Evolutionary conservation across 37 sponge, comb jelly and placozoan genomes (phyloP).

Genomic region (Agelas oroides): DNA sequence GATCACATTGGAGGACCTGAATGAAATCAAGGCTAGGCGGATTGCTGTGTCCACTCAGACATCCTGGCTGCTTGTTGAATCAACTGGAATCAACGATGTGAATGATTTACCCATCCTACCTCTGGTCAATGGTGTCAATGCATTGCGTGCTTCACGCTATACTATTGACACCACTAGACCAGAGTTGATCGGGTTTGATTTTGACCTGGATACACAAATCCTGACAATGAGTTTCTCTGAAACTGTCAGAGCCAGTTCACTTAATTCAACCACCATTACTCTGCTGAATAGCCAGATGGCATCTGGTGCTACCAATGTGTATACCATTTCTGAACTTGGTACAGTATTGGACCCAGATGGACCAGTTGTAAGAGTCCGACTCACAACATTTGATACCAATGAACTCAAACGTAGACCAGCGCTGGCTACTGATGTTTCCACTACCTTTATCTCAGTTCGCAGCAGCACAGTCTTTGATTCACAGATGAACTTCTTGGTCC

Average conservation of each 20-base stretch:
- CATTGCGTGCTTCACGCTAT: slow-evolving; percentile 64
- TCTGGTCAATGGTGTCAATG: slow-evolving; percentile 77
- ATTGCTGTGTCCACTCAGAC: slow-evolving; percentile 77
- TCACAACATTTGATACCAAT: slow-evolving; percentile 77
- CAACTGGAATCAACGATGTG: slow-evolving; percentile 71
- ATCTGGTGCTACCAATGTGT: slow-evolving; percentile 27
- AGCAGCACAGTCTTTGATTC: slow-evolving; percentile 87
- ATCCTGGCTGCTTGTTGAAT: slow-evolving; percentile 81
- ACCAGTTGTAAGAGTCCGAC: slow-evolving; percentile 41
- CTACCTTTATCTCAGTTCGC: slow-evolving; percentile 74
- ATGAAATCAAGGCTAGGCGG: slow-evolving; percentile 75
- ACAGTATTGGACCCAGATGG: slow-evolving; percentile 17
- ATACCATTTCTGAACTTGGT: slow-evolving; percentile 35
- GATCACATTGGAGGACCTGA: slow-evolving; percentile 74
- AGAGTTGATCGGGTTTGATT: slow-evolving; percentile 56
- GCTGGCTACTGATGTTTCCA: slow-evolving; percentile 57
- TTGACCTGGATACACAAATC: slow-evolving; percentile 75
- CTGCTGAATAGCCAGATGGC: slow-evolving; percentile 51
- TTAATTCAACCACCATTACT: slow-evolving; percentile 69
- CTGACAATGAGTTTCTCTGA: slow-evolving; percentile 83
- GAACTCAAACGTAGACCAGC: slow-evolving; percentile 73
- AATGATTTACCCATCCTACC: slow-evolving; percentile 71
- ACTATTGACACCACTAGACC: slow-evolving; percentile 87
- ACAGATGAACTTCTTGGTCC: slow-evolving; percentile 85
- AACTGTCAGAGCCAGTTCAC: slow-evolving; percentile 71